Evolutionary conservation across 1,140 invertebrate species (phyloP).

Genomic region (Linepithema humile): DNA sequence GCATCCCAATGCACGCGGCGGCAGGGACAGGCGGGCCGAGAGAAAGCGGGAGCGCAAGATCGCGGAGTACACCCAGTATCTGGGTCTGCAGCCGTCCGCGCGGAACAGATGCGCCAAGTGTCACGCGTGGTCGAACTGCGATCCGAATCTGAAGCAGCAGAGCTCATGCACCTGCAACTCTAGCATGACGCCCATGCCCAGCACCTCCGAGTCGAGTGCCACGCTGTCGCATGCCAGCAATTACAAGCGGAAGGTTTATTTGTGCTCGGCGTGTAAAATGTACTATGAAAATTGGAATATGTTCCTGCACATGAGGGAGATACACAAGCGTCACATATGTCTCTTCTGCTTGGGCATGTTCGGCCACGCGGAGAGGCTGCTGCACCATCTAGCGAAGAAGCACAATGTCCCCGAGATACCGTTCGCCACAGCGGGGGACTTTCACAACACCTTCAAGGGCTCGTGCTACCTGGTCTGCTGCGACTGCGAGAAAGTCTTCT

Average conservation of each 20-base stretch:
- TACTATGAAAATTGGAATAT: conserved; percentile 94
- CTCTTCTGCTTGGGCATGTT: conserved; percentile 92
- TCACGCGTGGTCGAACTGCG: conserved; percentile 85
- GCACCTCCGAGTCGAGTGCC: conserved; percentile 70
- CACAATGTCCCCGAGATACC: conserved; percentile 89
- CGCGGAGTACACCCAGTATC: conserved; percentile 88
- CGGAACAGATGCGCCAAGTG: conserved; percentile 89
- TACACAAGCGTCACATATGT: conserved; percentile 91
- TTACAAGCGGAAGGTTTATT: conserved; percentile 89
- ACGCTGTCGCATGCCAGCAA: conserved; percentile 78
- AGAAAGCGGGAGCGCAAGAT: conserved; percentile 80
- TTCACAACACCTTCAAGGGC: conserved; percentile 87
- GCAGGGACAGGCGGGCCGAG: conserved; percentile 69
- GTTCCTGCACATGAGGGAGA: conserved; percentile 91
- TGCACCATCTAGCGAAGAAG: conserved; percentile 89
- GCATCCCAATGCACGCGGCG: conserved; percentile 54
- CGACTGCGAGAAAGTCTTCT: conserved; percentile 90
- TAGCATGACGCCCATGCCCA: conserved; percentile 70
- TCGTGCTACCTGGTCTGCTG: conserved; percentile 91
- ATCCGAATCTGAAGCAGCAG: conserved; percentile 86
- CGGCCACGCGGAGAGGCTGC: conserved; percentile 90
- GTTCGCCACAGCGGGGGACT: conserved; percentile 87
- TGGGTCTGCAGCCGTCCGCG: conserved; percentile 88
- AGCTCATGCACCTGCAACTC: conserved; percentile 83
- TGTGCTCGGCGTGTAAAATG: conserved; percentile 91